Base-by-base conservation (phyloP, 1,140 invertebrate genomes). In the Bicyclus anynana region DNA sequence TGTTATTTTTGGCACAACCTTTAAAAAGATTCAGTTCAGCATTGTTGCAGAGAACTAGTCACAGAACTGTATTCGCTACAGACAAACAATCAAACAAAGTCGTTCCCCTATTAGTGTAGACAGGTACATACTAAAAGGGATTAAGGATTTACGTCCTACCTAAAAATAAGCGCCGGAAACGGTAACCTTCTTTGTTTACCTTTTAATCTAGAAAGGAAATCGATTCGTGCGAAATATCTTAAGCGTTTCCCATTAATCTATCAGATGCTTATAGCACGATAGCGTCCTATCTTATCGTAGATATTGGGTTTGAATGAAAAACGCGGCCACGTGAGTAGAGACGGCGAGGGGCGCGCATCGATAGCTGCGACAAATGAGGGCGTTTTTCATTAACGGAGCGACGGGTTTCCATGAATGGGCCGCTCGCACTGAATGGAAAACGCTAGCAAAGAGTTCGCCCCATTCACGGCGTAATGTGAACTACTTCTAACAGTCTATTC, bases 331-430 rank as follows among this genome's bases (percentile, higher is more conserved):
- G 62, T 62, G 65, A 67, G 57, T 52, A 44, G 62, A 44, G 47
- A 29, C 59, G 59, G 52, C 56, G 62, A 62, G 40, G 50, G 49
- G 49, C 49, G 54, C 17, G 59, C 54, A 62, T 58, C 69, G 81
- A 86, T 84, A 80, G 79, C 69, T 67, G 69, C 75, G 70, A 81
- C 78, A 81, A 81, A 75, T 72, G 63, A 69, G 66, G 68, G 70
- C 66, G 69, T 82, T 87, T 87, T 87, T 87, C 84, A 87, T 87
- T 82, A 84, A 84, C 77, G 72, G 70, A 60, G 59, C 72, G 72
- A 61, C 74, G 76, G 77, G 79, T 85, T 84, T 83, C 84, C 78
- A 80, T 85, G 77, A 84, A 83, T 85, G 83, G 80, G 53, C 66
- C 66, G 60, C n/a, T 53, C 37, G 16, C 40, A 44, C 67, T 81